Base-by-base conservation (phyloP, 2,888 invertebrate genomes). In the Deladenus siricidicola region DNA sequence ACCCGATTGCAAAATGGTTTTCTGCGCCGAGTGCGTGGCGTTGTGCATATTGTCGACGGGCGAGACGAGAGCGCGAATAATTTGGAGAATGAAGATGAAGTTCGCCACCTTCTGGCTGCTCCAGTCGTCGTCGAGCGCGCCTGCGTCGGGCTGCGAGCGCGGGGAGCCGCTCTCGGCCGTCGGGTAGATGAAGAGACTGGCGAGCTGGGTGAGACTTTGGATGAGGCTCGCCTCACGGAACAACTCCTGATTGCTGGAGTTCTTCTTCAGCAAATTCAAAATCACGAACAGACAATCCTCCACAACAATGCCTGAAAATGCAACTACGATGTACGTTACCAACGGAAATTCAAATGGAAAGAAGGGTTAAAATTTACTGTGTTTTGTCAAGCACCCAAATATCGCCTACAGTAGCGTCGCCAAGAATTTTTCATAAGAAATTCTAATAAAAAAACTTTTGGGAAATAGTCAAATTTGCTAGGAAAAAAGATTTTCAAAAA, bases 161-260 rank as follows among this genome's bases (percentile, higher is more conserved):
- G n/a, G n/a, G n/a, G n/a, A n/a, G 3, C 45, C 47, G 4, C 28
- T 23, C 10, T 69, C 70, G 26, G 68, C 75, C 6, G 61, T 55
- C 3, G 74, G 72, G 60, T 83, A 65, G 85, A 85, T 75, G 93
- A 91, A 88, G 90, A 91, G 0, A 89, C 89, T 67, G n/a, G 75
- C 62, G 34, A 75, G 65, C 4, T 50, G 61, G 1, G 89, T 83
- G 77, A 96, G 83, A 65, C 86, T 86, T 78, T 92, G 90, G 70
- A 96, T 90, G 75, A 90, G 93, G 76, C 90, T 58, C n/a, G 70
- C 93, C 83, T 99, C 98, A 82, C 93, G 90, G 80, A 99, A 98
- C 79, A 94, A 92, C 79, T 91, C 93, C 70, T 96, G 96, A 81
- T 99, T 99, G 72, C 92, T 93, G 17, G 89, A 86, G 80, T 99